Percentiles rank a stretch among this genome's conserved stretches.
phyloP scores from a whole-genome alignment of 2,888 invertebrate species.

The Trissolcus brochymenae region DNA sequence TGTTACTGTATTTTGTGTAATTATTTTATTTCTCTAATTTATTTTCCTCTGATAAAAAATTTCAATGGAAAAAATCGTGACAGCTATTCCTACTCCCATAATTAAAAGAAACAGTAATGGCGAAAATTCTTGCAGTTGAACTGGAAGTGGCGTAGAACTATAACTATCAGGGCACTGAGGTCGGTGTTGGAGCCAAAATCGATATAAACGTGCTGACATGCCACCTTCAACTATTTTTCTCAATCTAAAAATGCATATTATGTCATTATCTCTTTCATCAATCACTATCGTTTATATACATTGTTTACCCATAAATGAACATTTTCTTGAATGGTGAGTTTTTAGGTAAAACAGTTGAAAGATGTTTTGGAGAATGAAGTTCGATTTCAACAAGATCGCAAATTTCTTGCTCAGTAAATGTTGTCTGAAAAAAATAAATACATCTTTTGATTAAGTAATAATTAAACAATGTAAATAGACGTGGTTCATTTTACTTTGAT shows the following conservation, averaged over 20 bases:
- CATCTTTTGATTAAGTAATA: too few species aligned
- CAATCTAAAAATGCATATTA: slow-evolving; percentile 52
- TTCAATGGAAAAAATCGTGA: slow-evolving; percentile 14
- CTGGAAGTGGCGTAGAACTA: slow-evolving; percentile 64
- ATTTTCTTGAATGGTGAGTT: slow-evolving; percentile 69
- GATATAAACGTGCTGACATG: slow-evolving; percentile 57
- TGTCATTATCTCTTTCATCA: too few species aligned
- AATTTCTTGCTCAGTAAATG: slow-evolving; percentile 82
- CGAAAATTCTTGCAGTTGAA: slow-evolving; percentile 64
- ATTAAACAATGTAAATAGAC: not conserved
- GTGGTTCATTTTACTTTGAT: slow-evolving; percentile 75
- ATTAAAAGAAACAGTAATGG: slow-evolving; percentile 63
- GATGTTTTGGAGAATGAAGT: slow-evolving; percentile 61
- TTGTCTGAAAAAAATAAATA: slow-evolving; percentile 66
- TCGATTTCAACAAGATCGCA: slow-evolving; percentile 81
- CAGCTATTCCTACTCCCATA: slow-evolving; percentile 56
- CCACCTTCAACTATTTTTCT: slow-evolving; percentile 65
- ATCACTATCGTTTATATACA: too few species aligned
- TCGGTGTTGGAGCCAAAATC: slow-evolving; percentile 63
- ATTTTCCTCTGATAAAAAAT: not conserved
- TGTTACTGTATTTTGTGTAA: too few species aligned
- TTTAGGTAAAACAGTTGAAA: slow-evolving; percentile 63
- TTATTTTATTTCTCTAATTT: too few species aligned
- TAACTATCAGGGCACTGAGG: slow-evolving; percentile 67
- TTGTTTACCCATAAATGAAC: slow-evolving; percentile 66